Evolutionary conservation across 2,888 invertebrate genomes (phyloP).

Genomic region (Ornithoptera alexandrae): DNA sequence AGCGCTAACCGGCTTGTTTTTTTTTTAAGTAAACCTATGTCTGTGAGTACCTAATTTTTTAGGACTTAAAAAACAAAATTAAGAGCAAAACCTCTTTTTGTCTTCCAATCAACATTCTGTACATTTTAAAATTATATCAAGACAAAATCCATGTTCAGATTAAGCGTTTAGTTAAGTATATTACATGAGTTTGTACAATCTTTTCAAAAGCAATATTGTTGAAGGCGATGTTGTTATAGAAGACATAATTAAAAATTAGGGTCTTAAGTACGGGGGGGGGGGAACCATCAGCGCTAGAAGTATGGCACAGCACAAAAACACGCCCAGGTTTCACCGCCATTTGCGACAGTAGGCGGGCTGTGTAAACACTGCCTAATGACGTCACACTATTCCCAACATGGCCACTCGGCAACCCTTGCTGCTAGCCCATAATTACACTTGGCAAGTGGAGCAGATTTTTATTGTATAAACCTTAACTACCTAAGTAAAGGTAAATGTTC

Average conservation of each 20-base stretch:
- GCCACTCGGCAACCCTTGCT: constrained; percentile 65
- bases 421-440: constrained; percentile 61
- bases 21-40: constrained; percentile 31
- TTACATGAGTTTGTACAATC: neutral
- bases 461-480: constrained; percentile 31
- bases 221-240: neutral
- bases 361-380: constrained; percentile 74
- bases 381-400: constrained; percentile 69
- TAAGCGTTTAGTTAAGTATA: neutral
- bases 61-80: neutral
- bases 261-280: constrained; percentile 8
- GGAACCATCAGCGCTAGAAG: constrained; percentile 9
- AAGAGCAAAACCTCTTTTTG: neutral
- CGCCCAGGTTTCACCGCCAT: constrained; percentile 62
- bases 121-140: too few species aligned
- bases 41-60: constrained; percentile 20
- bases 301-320: constrained; percentile 42
- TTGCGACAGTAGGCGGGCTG: constrained; percentile 68
- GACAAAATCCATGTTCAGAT: too few species aligned
- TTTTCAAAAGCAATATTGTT: neutral
- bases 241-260: constrained; percentile 11
- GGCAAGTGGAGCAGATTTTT: constrained; percentile 37
- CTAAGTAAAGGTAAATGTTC: constrained; percentile 12
- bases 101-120: too few species aligned
- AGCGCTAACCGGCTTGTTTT: constrained; percentile 43